Conservation (phyloP, 2,113 vertebrate genomes). For the Podiceps cristatus region DNA sequence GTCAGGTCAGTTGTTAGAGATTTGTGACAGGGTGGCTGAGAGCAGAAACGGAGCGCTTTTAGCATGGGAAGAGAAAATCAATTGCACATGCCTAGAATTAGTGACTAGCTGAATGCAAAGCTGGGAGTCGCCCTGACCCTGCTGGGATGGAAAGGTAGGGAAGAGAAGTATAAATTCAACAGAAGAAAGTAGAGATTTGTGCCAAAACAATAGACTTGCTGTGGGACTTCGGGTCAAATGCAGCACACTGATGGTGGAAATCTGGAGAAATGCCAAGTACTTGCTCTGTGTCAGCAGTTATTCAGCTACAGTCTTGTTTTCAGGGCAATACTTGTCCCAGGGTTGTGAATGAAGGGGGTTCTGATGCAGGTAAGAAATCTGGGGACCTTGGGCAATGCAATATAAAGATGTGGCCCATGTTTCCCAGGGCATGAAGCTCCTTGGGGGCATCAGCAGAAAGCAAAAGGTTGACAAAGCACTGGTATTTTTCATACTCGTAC, state of each 20-base stretch:
- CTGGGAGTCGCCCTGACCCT: neutral
- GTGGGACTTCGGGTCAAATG: fast-evolving
- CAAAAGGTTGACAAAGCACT: neutral
- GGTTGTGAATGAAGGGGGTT: neutral
- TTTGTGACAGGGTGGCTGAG: neutral
- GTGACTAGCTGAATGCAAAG: neutral
- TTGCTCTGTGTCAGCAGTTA: neutral
- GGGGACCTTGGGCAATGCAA: neutral
- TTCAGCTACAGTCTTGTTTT: neutral
- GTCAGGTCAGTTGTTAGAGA: neutral
- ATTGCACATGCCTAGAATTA: fast-evolving
- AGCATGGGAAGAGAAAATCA: neutral
- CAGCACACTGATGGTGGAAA: neutral
- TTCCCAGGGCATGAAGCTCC: neutral
- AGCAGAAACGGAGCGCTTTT: neutral
- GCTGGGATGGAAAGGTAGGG: neutral
- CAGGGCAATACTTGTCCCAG: no score
- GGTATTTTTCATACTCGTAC: neutral
- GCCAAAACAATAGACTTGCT: fast-evolving
- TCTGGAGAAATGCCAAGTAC: neutral
- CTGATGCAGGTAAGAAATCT: neutral
- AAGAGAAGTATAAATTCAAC: neutral
- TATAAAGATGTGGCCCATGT: fast-evolving
- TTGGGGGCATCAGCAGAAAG: neutral
- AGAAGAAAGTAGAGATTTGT: neutral